Evolutionary conservation across 2,888 invertebrate species (phyloP).

Genomic region (Eristalis tenax): DNA sequence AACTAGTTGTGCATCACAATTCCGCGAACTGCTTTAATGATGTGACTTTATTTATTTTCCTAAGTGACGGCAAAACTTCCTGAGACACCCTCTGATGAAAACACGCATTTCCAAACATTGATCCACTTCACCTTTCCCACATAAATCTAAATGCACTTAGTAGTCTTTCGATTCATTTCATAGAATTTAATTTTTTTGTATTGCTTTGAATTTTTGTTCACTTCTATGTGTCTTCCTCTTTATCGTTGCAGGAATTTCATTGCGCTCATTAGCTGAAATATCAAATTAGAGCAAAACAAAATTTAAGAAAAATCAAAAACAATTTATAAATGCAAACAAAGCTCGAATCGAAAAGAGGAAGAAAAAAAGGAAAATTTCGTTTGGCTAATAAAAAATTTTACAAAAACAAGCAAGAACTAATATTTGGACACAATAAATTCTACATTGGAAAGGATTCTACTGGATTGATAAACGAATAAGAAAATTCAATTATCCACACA

Average conservation of each 20-base stretch:
- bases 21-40: background rate
- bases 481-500: slow-evolving; percentile 9
- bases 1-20: slow-evolving; percentile 12
- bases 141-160: slow-evolving; percentile 54
- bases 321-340: slow-evolving; percentile 75
- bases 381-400: slow-evolving; percentile 76
- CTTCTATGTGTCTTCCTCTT: slow-evolving; percentile 42
- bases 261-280: slow-evolving; percentile 61
- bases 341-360: slow-evolving; percentile 76
- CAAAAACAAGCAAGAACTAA: slow-evolving; percentile 53
- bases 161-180: slow-evolving; percentile 16
- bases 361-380: slow-evolving; percentile 79
- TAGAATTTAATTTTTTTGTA: slow-evolving; percentile 5
- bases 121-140: slow-evolving; percentile 25
- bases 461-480: slow-evolving; percentile 24
- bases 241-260: slow-evolving; percentile 80
- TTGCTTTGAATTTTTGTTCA: slow-evolving; percentile 56
- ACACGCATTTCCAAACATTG: background rate
- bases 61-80: background rate
- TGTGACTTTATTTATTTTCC: slow-evolving; percentile 3
- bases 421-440: slow-evolving; percentile 63
- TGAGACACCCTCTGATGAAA: too few relatives aligned
- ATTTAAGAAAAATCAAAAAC: slow-evolving; percentile 2
- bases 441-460: slow-evolving; percentile 51
- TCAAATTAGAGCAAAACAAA: slow-evolving; percentile 7